These are phyloP conservation scores for Caenorhabditis remanei DNA, from an alignment of 1,140 invertebrate species.

Conservation along the genomic window DNA sequence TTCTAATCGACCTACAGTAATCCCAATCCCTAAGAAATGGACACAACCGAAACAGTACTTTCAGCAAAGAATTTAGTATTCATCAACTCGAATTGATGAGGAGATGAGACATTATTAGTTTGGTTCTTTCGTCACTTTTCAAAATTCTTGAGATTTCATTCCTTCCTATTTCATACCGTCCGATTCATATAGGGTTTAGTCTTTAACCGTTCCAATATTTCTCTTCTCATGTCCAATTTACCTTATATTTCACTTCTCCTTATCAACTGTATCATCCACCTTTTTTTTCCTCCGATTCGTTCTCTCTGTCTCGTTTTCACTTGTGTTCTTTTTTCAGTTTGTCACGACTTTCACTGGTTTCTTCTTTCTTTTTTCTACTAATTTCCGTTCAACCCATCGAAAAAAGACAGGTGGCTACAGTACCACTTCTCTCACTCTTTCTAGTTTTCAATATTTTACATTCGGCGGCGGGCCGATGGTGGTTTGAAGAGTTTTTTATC, in stretches of 20 bases:
- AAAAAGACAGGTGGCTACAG: constrained; percentile 38
- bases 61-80: too few species aligned
- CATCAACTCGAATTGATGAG: too few species aligned
- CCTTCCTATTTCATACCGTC: too few species aligned
- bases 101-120: too few species aligned
- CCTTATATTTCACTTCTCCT: constrained; percentile 1
- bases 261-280: constrained; percentile 39
- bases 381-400: constrained; percentile 48
- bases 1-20: too few species aligned
- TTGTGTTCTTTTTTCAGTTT: background rate
- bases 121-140: too few species aligned
- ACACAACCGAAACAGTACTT: too few species aligned
- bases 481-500: constrained; percentile 31
- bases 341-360: constrained; percentile 1
- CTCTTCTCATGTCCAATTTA: background rate
- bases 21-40: too few species aligned
- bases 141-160: too few species aligned
- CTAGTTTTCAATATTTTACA: constrained; percentile 36
- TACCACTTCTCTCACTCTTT: constrained; percentile 42
- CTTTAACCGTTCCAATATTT: background rate
- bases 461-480: constrained; percentile 11
- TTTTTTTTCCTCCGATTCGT: background rate
- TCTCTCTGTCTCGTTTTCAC: background rate
- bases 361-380: background rate
- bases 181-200: background rate